Evolutionary conservation across 2,797 vertebrate genomes (phyloP), one percentile per base, ranked within the genome.

Genomic region (Microctenopoma lineatum): DNA sequence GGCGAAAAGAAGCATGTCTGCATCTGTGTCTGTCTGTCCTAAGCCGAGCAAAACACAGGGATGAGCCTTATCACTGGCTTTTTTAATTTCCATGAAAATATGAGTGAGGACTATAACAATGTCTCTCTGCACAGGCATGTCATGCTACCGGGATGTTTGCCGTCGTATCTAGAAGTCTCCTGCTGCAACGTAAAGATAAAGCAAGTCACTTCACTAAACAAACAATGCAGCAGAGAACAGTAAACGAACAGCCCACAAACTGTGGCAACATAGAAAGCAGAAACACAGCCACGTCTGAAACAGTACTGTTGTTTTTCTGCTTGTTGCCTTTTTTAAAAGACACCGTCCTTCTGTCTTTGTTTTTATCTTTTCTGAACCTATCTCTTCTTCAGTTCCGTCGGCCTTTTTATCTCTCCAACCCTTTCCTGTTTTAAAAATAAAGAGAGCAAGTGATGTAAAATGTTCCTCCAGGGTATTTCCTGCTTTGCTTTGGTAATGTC

Each of bases 401-500:
- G 60, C 66, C 67, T 87, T 69, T 71, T 83, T 81, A 80, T 63
- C 50, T 41, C 36, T 54, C 34, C 51, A 42, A 41, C 25, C 63
- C 34, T 36, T 46, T 44, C 47, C 44, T 68, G 45, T 59, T 62
- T 57, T 64, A 68, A 58, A 77, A 73, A 79, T 72, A 78, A 66
- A 78, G 60, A 56, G 62, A 71, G 60, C 57, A 46, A 69, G 70
- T 32, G 51, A 76, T 71, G 67, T 66, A 47, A 84, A 84, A 76
- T 76, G 55, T 67, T 81, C 64, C 79, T 88, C 18, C 51, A 16
- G 81, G 73, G 67, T 71, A 67, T 86, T 85, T 84, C 67, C 69
- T 75, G 71, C 60, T 79, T 79, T 76, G 69, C 61, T 87, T 86
- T 82, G 58, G 67, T 82, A 84, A 90, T 79, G 66, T 69, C 58